Base-by-base conservation (phyloP, 2,113 vertebrate genomes). In the Oryzias javanicus region DNA sequence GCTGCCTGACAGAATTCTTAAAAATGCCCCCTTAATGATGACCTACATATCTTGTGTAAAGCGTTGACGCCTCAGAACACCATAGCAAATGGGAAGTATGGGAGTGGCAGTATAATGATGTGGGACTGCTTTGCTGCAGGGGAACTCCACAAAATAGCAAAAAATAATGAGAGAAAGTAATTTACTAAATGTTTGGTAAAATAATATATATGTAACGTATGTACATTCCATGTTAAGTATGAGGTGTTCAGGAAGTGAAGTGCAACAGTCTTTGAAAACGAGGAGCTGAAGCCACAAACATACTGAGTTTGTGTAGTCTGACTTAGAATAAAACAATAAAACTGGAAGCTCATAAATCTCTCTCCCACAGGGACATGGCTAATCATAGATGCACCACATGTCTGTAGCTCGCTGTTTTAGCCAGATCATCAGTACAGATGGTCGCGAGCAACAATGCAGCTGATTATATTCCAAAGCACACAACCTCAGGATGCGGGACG, bases 341-440 rank as follows among this genome's bases (percentile, higher is more conserved):
- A 75, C 71, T 67, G 24, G n/a, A 49, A 63, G 60, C 76, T 79
- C 76, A 82, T 82, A 71, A 74, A 70, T 70, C 70, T 62, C 24
- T 55, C 45, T 70, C 68, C 79, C 77, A 52, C 46, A 47, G 79
- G 66, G 55, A 64, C 13, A n/a, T 44, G 64, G 60, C 79, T 76
- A 78, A 79, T 84, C 75, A 62, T 72, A 75, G 59, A 69, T 41
- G 16, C 47, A 55, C 51, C 73, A 69, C 74, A 60, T 61, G 64
- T 70, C 80, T 77, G 64, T 25, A 29, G 64, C 62, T 70, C 55
- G 5, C 53, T 74, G 56, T 72, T 80, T 83, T 67, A 67, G 63
- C 48, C 70, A 50, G 62, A 73, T 84, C 74, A 79, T 78, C 70
- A 52, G 62, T 47, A 63, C 76, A 72, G 68, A 67, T 69, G 63